Evolutionary conservation across 2,797 vertebrate species (phyloP), one percentile per base, ranked within the genome.

Genomic region (Sus cebifrons): DNA sequence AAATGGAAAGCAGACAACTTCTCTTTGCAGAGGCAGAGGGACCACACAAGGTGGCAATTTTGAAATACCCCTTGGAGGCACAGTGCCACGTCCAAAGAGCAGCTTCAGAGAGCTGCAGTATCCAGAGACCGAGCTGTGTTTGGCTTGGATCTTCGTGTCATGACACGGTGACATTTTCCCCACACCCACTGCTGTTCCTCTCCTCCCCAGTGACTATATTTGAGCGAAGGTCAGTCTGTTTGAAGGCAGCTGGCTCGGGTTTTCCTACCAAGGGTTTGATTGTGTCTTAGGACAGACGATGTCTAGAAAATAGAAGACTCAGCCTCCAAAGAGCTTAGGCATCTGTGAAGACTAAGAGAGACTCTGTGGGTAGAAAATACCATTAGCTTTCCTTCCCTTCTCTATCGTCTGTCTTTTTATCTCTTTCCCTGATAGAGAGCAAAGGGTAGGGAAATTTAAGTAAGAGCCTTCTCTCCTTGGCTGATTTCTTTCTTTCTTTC

Each of bases 241-340:
- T 74, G 87, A 54, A 79, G 79, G 52, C n/a, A 79, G 29, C 58
- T 74, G 49, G n/a, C 73, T 86, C 64, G 32, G 64, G 78, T 67
- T 86, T 77, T 70, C 67, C 27, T 87, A n/a, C 40, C 64, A 29
- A 65, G 82, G 49, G 36, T 89, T 88, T 75, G 58, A 84, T 29
- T 67, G 44, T 73, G 73, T 91, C 86, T 85, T 75, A 86, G 89
- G 49, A 86, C 77, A 77, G 58, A 91, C 89, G 87, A 79, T 70
- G 23, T 58, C 94, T 74, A 32, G 54, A 75, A 82, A 74, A 89
- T 64, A 85, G 13, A 32, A 86, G 58, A 60, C 3, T 25, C 8
- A 40, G 70, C 11, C 40, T 74, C 44, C 27, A 78, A 49, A 65
- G 56, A 81, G 54, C 56, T 56, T 17, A 60, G 52, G 58, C 78